These are phyloP conservation scores for Cistogaster globosa DNA, from an alignment of 2,888 invertebrate species.

Conservation along the genomic window DNA sequence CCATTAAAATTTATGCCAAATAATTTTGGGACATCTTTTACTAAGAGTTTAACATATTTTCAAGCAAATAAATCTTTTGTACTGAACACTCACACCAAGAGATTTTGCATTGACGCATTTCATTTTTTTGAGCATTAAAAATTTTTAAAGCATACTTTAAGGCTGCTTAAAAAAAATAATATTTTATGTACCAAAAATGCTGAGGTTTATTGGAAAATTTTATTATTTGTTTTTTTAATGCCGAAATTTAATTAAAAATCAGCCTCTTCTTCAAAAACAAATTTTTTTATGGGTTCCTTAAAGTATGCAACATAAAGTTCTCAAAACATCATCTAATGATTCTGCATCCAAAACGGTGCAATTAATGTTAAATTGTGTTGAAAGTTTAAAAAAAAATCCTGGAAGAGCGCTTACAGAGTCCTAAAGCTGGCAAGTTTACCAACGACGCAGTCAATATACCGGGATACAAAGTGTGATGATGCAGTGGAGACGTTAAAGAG, in stretches of 20 bases:
- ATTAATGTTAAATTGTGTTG: slow-evolving; percentile 86
- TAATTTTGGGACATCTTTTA: no score
- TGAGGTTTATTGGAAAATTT: not conserved
- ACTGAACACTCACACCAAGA: no score
- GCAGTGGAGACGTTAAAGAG: slow-evolving; percentile 74
- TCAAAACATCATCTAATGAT: slow-evolving; percentile 90
- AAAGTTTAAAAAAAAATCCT: slow-evolving; percentile 85
- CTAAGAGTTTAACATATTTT: no score
- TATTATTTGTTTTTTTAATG: not conserved
- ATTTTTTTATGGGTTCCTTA: not conserved
- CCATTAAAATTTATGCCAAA: no score
- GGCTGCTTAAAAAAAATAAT: not conserved
- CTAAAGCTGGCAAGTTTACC: slow-evolving; percentile 84
- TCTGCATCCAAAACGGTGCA: slow-evolving; percentile 87
- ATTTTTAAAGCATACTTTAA: no score
- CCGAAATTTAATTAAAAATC: not conserved
- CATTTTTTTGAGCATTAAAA: no score
- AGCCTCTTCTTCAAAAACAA: no score
- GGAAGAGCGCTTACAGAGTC: slow-evolving; percentile 86
- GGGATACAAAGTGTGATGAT: slow-evolving; percentile 78
- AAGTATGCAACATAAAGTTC: slow-evolving; percentile 85
- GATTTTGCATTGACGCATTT: no score
- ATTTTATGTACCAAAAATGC: not conserved
- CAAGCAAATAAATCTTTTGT: no score
- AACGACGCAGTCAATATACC: slow-evolving; percentile 76